phyloP scores from a whole-genome alignment of 2,888 invertebrate species.

The Ganaspis brasiliensis region DNA sequence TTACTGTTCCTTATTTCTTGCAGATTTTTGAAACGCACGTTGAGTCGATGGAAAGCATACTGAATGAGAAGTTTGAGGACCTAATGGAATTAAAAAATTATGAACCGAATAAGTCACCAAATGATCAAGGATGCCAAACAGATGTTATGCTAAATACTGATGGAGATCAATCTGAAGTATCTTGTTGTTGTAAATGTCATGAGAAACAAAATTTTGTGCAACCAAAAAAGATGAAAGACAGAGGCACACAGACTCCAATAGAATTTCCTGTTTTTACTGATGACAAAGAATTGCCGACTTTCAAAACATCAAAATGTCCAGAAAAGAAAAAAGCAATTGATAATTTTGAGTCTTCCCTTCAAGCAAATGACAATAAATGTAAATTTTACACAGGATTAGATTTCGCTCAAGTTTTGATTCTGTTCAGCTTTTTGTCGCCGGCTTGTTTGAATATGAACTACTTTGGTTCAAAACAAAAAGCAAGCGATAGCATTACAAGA shows the following conservation, averaged over 20 bases:
- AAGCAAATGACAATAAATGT: neutral
- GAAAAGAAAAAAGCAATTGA: neutral
- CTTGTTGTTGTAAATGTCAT: neutral
- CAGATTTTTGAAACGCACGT: neutral
- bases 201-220: neutral
- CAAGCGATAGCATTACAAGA: neutral
- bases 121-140: neutral
- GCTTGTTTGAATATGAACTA: slow-evolving; percentile 1
- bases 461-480: neutral
- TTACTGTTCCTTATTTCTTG: neutral
- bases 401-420: neutral
- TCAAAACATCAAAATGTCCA: neutral
- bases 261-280: neutral
- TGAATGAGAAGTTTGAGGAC: neutral
- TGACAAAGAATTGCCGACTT: neutral
- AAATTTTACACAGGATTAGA: neutral
- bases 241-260: slow-evolving; percentile 2
- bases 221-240: neutral
- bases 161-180: neutral
- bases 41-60: neutral
- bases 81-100: neutral
- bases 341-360: neutral
- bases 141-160: neutral
- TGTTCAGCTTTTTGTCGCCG: neutral
- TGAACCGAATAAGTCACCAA: neutral